Base-by-base conservation (phyloP, 2,888 invertebrate species). In the Hirtodrosophila trivittata region DNA sequence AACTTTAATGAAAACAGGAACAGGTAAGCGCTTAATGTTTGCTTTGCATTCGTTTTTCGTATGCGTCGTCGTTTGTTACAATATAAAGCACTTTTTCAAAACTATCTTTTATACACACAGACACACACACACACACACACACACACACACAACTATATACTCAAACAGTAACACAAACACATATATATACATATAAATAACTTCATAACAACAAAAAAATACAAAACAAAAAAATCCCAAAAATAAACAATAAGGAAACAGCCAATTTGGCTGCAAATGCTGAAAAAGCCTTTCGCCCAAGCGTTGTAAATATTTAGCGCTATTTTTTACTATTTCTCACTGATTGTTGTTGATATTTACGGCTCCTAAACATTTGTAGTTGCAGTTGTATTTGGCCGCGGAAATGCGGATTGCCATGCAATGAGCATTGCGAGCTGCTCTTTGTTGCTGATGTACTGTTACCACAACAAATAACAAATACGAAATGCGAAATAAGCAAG, bases 21-120 rank as follows among this genome's bases (percentile, higher is more conserved):
- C 86, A 86, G 86, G 86, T 86, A 86, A 86, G 87, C 72, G 45
- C 39, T 65, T 65, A 60, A 39, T 54, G 60, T 74, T 76, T 42
- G 50, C 66, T 75, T 71, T 72, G 60, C 75, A 80, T 70, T 76
- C 60, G 72, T 75, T 66, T 75, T 56, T 74, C 72, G 72, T 74
- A 43, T 66, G 76, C 74, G 60, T 68, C 76, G 80, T 59, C 71
- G 78, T 75, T 72, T 80, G 51, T 69, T 75, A 82, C 75, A 77
- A 82, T 75, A 77, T 81, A 85, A 84, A 84, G 80, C 78, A 80
- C 78, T 84, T 80, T 77, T 75, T 70, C 56, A 65, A 84, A 76
- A 80, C 77, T 83, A 83, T 83, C 60, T 83, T 78, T 77, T 77
- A 55, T 39, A 78, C 38, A 62, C 69, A 58, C 42, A 51, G 25